phyloP scores from a whole-genome alignment of 2,888 invertebrate genomes.

The Cinara cedri region DNA sequence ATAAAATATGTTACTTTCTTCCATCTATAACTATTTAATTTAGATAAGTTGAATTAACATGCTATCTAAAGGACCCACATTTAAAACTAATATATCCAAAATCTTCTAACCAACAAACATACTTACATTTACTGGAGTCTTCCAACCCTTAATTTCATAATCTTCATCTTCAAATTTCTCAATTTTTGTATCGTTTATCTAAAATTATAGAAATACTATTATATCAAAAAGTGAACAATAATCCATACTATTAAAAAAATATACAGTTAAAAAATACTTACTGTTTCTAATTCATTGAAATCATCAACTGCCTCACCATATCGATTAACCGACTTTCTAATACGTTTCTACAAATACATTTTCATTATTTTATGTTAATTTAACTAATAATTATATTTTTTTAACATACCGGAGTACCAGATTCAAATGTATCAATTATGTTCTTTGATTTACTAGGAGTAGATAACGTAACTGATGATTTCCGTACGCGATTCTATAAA shows the following conservation, averaged over 20 bases:
- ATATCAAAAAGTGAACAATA: too few species aligned
- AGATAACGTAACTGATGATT: not conserved
- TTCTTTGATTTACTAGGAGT: not conserved
- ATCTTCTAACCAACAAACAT: not conserved
- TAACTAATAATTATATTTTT: not conserved
- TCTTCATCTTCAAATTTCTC: not conserved
- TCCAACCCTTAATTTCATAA: constrained; percentile 15
- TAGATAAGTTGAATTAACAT: too few species aligned
- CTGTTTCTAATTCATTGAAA: not conserved
- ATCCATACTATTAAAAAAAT: not conserved
- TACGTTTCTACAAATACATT: constrained; percentile 27
- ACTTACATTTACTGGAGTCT: constrained; percentile 37
- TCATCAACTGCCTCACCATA: constrained; percentile 9
- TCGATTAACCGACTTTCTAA: constrained; percentile 13
- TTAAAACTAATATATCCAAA: too few species aligned
- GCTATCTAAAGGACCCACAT: too few species aligned
- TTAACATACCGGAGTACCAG: constrained; percentile 25
- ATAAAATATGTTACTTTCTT: too few species aligned
- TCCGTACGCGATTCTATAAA: not conserved
- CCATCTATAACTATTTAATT: too few species aligned
- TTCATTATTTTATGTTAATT: not conserved
- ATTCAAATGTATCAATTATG: not conserved
- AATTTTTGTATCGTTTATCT: constrained; percentile 29
- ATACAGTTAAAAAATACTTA: not conserved
- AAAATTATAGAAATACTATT: not conserved